Conservation (phyloP, 2,888 invertebrate genomes). For the Mellilla xanthometata region DNA sequence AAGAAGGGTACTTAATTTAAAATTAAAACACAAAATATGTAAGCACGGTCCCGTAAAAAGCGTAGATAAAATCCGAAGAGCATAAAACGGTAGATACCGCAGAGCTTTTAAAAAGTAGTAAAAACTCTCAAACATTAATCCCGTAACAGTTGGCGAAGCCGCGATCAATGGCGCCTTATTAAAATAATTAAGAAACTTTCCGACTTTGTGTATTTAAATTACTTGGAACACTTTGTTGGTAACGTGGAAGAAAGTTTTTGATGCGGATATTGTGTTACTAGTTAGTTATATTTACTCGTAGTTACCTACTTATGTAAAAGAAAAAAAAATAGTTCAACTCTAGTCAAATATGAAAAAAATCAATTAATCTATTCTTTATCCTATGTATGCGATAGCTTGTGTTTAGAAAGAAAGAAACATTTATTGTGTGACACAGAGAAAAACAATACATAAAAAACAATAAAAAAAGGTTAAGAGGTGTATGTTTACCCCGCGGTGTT, state of each 20-base stretch:
- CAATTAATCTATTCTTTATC: no score
- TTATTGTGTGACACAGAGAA: no score
- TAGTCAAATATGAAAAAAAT: no score
- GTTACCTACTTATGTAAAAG: no score
- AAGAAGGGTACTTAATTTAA: conserved; percentile 24
- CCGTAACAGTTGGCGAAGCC: conserved; percentile 66
- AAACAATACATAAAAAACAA: no score
- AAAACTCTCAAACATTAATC: conserved; percentile 63
- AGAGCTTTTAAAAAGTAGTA: conserved; percentile 72
- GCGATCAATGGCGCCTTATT: conserved; percentile 55
- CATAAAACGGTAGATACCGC: conserved; percentile 43
- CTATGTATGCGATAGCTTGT: no score
- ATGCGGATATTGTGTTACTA: no score
- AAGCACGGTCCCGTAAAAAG: conserved; percentile 44
- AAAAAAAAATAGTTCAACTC: no score
- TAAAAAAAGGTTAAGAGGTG: no score
- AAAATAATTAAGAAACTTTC: conserved; percentile 55
- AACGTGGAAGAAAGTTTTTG: neutral
- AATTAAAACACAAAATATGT: conserved; percentile 35
- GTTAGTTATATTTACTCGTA: no score
- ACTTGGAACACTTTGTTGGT: conserved; percentile 24
- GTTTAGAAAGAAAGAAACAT: no score
- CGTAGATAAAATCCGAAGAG: conserved; percentile 44
- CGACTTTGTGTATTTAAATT: conserved; percentile 36
- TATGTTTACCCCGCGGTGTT: no score